phyloP scores from a whole-genome alignment of 1,140 invertebrate genomes.

The Sycophaga agraensis region DNA sequence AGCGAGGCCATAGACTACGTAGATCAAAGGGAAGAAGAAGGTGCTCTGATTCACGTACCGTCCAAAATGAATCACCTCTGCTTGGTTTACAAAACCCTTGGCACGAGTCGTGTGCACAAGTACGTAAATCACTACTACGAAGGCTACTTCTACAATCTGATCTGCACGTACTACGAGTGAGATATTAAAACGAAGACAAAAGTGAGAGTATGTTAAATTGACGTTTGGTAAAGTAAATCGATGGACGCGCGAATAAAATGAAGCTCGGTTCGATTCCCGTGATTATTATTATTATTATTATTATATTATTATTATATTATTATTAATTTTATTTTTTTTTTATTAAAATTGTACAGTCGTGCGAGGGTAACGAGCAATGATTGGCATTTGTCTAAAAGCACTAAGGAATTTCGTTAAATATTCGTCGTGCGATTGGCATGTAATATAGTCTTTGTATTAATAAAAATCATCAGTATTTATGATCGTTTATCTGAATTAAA shows the following conservation, averaged over 20 bases:
- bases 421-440: slow-evolving; percentile 31
- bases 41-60: slow-evolving; percentile 43
- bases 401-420: slow-evolving; percentile 25
- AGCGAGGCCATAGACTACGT: slow-evolving; percentile 46
- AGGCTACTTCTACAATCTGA: slow-evolving; percentile 58
- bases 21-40: slow-evolving; percentile 40
- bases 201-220: slow-evolving; percentile 26
- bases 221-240: slow-evolving; percentile 4
- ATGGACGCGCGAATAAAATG: neutral
- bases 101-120: slow-evolving; percentile 65
- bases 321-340: slow-evolving; percentile 10
- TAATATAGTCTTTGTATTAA: slow-evolving; percentile 45
- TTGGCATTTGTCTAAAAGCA: slow-evolving; percentile 27
- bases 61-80: slow-evolving; percentile 66
- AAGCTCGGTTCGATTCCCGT: slow-evolving; percentile 11
- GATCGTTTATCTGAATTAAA: slow-evolving; percentile 26
- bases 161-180: slow-evolving; percentile 61
- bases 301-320: slow-evolving; percentile 11
- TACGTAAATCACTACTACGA: slow-evolving; percentile 62
- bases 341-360: slow-evolving; percentile 21
- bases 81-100: slow-evolving; percentile 67
- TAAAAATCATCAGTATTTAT: slow-evolving; percentile 46
- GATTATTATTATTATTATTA: slow-evolving; percentile 19
- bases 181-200: slow-evolving; percentile 6
- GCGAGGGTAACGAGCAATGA: slow-evolving; percentile 19